These are phyloP conservation scores for Chironex yamaguchii DNA, from an alignment of 30 jellyfish, hydroid and myxozoan genomes.

Conservation along the genomic window DNA sequence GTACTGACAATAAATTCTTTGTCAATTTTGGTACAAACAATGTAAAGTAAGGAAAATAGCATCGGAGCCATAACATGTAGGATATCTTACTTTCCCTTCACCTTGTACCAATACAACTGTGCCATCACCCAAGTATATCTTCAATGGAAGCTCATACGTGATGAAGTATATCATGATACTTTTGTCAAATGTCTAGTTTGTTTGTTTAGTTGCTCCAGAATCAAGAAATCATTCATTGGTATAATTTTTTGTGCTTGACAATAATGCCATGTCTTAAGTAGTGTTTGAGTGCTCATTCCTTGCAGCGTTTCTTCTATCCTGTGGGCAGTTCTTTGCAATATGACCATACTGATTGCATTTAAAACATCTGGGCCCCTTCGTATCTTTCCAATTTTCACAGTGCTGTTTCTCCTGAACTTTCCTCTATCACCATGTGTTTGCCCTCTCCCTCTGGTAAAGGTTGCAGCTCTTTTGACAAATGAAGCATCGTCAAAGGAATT, in stretches of 20 bases:
- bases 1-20: slow-evolving; percentile 44
- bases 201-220: slow-evolving; percentile 63
- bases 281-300: slow-evolving; percentile 49
- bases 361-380: slow-evolving; percentile 52
- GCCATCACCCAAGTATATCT: slow-evolving; percentile 50
- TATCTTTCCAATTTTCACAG: slow-evolving; percentile 20
- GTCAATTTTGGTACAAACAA: slow-evolving; percentile 57
- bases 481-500: slow-evolving; percentile 44
- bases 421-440: slow-evolving; percentile 49
- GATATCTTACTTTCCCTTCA: slow-evolving; percentile 64
- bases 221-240: slow-evolving; percentile 59
- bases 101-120: slow-evolving; percentile 48
- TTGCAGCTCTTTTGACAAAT: slow-evolving; percentile 45
- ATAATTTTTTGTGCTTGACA: slow-evolving; percentile 16
- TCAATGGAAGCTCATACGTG: slow-evolving; percentile 38
- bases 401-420: slow-evolving; percentile 35
- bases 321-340: slow-evolving; percentile 42
- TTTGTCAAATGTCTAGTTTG: slow-evolving; percentile 37
- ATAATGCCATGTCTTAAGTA: slow-evolving; percentile 46
- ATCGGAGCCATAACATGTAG: slow-evolving; percentile 61
- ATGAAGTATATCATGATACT: slow-evolving; percentile 2
- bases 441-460: slow-evolving; percentile 33
- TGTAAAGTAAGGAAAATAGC: slow-evolving; percentile 40
- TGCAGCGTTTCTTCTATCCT: slow-evolving; percentile 40
- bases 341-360: slow-evolving; percentile 61